A percentile compares a stretch with the other conserved stretches of the same genome.
Evolutionary conservation across 2,888 invertebrate genomes (phyloP).

Genomic region (Drosophila pseudotakahashii): DNA sequence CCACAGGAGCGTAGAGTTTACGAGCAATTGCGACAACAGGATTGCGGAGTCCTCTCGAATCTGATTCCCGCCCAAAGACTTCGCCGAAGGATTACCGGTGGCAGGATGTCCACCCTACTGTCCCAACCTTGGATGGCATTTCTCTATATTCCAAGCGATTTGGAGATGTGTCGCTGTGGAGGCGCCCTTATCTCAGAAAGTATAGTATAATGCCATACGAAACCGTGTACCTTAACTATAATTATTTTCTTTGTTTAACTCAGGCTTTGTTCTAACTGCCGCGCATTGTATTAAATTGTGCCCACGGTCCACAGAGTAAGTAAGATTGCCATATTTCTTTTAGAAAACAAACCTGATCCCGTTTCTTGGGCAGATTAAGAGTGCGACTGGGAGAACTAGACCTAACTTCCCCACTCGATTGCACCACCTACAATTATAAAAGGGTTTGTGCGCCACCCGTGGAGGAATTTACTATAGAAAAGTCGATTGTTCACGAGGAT

Average conservation of each 20-base stretch:
- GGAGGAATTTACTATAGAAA: slow-evolving; percentile 7
- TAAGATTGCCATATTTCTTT: neutral
- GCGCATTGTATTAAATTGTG: slow-evolving; percentile 11
- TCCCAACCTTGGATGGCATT: slow-evolving; percentile 24
- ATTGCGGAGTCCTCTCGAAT: slow-evolving; percentile 6
- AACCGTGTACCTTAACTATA: neutral
- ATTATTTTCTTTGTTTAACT: neutral
- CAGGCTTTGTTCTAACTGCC: slow-evolving; percentile 17
- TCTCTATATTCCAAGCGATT: neutral
- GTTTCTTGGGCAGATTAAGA: neutral
- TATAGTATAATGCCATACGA: neutral
- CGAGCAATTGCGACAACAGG: neutral
- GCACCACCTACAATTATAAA: neutral
- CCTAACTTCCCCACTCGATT: neutral
- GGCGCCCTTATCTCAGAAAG: slow-evolving; percentile 11
- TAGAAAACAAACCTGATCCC: neutral
- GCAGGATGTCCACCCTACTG: slow-evolving; percentile 6
- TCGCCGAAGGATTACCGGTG: slow-evolving; percentile 1
- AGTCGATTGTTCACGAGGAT: neutral
- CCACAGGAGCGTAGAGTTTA: neutral
- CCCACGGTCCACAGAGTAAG: neutral
- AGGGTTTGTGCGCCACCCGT: slow-evolving; percentile 5
- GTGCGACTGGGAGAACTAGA: slow-evolving; percentile 14
- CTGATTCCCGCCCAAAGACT: slow-evolving; percentile 5
- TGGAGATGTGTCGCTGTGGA: slow-evolving; percentile 15